Base-by-base conservation (phyloP, 2,888 invertebrate genomes). In the Cheiracanthium punctorium region DNA sequence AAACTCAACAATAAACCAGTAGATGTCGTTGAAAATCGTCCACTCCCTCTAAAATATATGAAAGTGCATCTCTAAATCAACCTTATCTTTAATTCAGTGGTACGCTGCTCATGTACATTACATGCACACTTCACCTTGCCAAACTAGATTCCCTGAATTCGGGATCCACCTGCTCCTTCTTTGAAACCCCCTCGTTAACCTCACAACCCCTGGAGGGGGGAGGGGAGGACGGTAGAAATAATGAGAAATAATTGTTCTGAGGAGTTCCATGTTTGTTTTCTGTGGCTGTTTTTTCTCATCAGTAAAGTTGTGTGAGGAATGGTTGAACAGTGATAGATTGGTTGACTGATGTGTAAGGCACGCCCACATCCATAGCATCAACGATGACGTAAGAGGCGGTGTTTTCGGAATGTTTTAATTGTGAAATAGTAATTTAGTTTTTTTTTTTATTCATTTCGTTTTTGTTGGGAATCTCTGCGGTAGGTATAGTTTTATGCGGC, bases 201-300 rank as follows among this genome's bases (percentile, higher is more conserved):
- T 69, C 67, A n/a, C 82, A 28, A 71, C 33, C 69, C 33, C 29
- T 8, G 12, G 65, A 74, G 32, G 33, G 77, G 64, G 17, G 37
- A 64, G 43, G 28, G 12, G 65, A 74, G 32, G 33, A 82, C 58
- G 17, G 37, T 33, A 64, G 28, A 82, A 82, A 67, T 67, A 82
- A 33, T 67, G 73, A 43, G 73, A 74, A 84, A 84, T 84, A 84
- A 84, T 84, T 84, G 84, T 84, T 82, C n/a, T n/a, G 76, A 5
- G 58, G 58, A 58, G 58, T 24, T 37, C 58, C 24, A 24, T 58
- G 58, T 82, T 82, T 82, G 82, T 82, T 82, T 82, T 82, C 32
- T 24, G 64, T 30, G 70, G 71, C 71, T 29, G 76, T 82, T n/a
- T n/a, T n/a, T n/a, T n/a, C n/a, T 48, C 43, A 71, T 82, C 82